Evolutionary conservation across 2,888 invertebrate species (phyloP).

Genomic region (Syrphus vitripennis): DNA sequence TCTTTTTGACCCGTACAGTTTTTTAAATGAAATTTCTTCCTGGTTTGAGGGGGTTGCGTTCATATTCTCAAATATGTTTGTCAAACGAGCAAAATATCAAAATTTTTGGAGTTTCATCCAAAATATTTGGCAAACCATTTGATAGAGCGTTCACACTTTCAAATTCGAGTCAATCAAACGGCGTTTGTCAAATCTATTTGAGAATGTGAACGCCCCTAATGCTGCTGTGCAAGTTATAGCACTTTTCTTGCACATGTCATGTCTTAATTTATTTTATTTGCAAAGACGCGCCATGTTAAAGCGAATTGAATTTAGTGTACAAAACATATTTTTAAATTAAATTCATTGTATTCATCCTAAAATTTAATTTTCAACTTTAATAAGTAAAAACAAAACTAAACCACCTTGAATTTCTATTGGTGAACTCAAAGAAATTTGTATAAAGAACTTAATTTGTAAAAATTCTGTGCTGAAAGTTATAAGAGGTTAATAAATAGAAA

Average conservation of each 20-base stretch:
- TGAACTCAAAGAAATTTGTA: not conserved
- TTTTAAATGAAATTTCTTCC: too few relatives aligned
- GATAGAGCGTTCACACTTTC: too few relatives aligned
- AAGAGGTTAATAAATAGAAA: not conserved
- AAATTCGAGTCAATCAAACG: too few relatives aligned
- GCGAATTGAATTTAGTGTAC: not conserved
- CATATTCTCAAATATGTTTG: too few relatives aligned
- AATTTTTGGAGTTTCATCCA: too few relatives aligned
- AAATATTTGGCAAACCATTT: too few relatives aligned
- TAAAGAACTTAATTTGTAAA: not conserved
- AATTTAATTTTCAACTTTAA: not conserved
- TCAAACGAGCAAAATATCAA: too few relatives aligned
- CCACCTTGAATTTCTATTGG: not conserved
- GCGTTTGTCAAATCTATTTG: too few relatives aligned
- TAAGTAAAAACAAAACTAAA: not conserved
- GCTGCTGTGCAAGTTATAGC: not conserved
- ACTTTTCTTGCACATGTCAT: not conserved
- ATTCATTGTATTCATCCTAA: not conserved
- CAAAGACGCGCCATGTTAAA: slow-evolving; percentile 4
- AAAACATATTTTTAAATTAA: not conserved
- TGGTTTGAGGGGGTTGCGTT: too few relatives aligned
- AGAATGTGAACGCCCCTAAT: too few relatives aligned
- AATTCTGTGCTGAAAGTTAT: not conserved
- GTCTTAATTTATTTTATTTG: not conserved
- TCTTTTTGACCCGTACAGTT: too few relatives aligned